A percentile compares a stretch with the other conserved stretches of the same genome.
Evolutionary conservation across 2,797 vertebrate genomes (phyloP).

Genomic region (Hylomyscus alleni): DNA sequence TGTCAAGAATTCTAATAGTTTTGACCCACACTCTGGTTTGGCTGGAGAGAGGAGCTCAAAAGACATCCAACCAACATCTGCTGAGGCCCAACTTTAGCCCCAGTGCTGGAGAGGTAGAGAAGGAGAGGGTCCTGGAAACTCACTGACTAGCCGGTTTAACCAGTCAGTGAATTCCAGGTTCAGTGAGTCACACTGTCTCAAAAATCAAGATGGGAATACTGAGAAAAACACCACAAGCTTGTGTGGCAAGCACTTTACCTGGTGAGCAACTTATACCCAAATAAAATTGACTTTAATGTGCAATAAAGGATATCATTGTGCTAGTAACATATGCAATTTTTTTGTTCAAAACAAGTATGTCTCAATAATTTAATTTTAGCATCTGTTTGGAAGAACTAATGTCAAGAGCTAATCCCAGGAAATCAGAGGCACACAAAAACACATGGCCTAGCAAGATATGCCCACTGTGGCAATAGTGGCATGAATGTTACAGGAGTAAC

Average conservation of each 20-base stretch:
- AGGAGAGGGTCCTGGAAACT: neutral
- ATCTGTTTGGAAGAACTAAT: constrained; percentile 3
- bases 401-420: constrained; percentile 15
- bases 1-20: neutral
- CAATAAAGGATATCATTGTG: neutral
- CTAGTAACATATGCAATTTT: neutral
- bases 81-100: neutral
- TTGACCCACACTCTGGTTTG: neutral
- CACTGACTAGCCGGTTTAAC: neutral
- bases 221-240: neutral
- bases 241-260: neutral
- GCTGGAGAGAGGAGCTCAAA: neutral
- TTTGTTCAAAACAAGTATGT: neutral
- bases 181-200: neutral
- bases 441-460: neutral
- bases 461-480: neutral
- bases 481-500: neutral
- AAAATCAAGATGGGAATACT: neutral
- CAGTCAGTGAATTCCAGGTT: neutral
- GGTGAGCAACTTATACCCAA: neutral
- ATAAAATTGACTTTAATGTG: neutral
- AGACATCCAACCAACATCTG: neutral
- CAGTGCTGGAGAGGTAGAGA: neutral
- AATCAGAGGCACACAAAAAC: neutral
- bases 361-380: constrained; percentile 24